A percentile compares a stretch with the other conserved stretches of the same genome.
These are phyloP conservation scores for Hydrozoanthus gracilis DNA, from an alignment of 92 coral and sea anemone genomes.

Conservation along the genomic window DNA sequence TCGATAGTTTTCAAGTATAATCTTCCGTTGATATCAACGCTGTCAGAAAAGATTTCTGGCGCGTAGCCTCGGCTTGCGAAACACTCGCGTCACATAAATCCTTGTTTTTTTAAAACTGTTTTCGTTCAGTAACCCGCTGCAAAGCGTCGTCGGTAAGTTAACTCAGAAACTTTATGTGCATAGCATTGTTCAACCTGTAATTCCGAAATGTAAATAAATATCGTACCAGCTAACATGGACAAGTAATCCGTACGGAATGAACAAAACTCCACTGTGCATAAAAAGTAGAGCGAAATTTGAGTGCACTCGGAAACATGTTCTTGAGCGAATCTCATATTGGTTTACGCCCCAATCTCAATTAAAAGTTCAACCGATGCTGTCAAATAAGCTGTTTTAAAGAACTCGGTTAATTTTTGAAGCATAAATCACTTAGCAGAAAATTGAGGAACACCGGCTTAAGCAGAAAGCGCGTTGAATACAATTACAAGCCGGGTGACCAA, in stretches of 20 bases:
- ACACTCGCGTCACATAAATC: too few relatives aligned
- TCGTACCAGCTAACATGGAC: neutral
- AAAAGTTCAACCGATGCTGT: neutral
- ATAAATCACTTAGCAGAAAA: constrained; percentile 1
- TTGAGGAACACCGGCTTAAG: constrained; percentile 34
- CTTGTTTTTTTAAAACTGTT: too few relatives aligned
- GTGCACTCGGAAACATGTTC: constrained; percentile 31
- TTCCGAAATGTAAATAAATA: neutral
- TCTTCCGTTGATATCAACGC: too few relatives aligned
- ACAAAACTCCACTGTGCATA: too few relatives aligned
- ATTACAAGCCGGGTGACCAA: constrained; percentile 18
- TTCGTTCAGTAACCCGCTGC: neutral
- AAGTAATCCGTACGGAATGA: neutral
- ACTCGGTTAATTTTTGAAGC: neutral
- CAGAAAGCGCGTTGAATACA: constrained; percentile 13
- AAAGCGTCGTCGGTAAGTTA: neutral
- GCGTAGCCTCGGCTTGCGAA: too few relatives aligned
- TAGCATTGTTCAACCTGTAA: neutral
- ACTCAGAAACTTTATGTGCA: neutral
- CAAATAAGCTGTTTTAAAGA: neutral
- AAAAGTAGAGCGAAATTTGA: constrained; percentile 14
- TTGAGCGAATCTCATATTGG: neutral
- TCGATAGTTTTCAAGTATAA: too few relatives aligned
- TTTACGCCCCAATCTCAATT: constrained; percentile 17
- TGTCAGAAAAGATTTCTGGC: too few relatives aligned